Base-by-base conservation (phyloP, 2,113 vertebrate species). In the Sceloporus undulatus region DNA sequence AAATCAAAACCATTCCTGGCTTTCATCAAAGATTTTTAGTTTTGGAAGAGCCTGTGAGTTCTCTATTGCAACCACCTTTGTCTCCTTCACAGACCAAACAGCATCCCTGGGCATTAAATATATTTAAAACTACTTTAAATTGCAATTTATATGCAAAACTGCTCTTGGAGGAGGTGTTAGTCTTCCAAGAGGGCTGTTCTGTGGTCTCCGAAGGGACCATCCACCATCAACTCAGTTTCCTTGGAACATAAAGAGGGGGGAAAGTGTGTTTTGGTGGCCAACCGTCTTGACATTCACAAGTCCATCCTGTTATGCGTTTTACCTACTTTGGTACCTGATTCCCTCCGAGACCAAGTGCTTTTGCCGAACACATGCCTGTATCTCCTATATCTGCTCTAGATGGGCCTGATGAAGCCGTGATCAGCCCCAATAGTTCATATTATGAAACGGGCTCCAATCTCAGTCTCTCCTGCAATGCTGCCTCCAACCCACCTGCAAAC, bases 331-430 rank as follows among this genome's bases (percentile, higher is more conserved):
- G 54, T 38, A 40, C 14, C 23, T 59, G 8, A n/a, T 1, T 14
- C 18, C 3, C 25, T 13, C 19, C 59, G 16, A 4, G 3, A 3
- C n/a, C 19, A 4, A 19, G 38, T 56, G 21, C 27, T 34, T 68
- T 38, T 54, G 48, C 56, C 56, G 54, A 74, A 87, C 74, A 4
- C 65, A 27, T 75, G 52, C 48, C 54, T 90, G 34, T 34, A 34
- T 34, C 56, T 84, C 81, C 65, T 79, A n/a, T 90, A 38, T 90
- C 82, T 84, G 19, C 89, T 88, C 75, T 68, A 90, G 89, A 84
- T 79, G 75, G 89, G 68, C 85, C 89, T 74, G 66, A 56, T 34
- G 29, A 2, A 0, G 66, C 85, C 1, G 27, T 54, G 59, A 90
- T 90, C 68, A 84, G 82, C 75, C 85, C 80, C 68, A 65, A 1